phyloP scores from a whole-genome alignment of 2,888 invertebrate species.

The Cataglyphis cursor region DNA sequence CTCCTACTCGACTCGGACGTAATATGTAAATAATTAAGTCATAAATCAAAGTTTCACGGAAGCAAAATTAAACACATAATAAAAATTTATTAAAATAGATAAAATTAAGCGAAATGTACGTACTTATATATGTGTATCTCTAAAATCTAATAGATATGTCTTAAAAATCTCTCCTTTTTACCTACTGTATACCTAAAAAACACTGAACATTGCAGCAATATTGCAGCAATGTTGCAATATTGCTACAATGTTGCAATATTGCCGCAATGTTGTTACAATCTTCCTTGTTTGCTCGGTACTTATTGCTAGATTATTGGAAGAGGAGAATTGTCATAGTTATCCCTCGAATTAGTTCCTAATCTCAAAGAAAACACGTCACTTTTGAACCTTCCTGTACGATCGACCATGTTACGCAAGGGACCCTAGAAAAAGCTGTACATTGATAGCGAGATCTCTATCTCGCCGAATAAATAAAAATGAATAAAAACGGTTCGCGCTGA shows the following conservation, averaged over 20 bases:
- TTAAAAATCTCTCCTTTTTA: not conserved
- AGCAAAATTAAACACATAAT: not conserved
- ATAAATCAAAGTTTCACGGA: not conserved
- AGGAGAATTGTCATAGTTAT: not conserved
- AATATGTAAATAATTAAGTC: not conserved
- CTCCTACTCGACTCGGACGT: not conserved
- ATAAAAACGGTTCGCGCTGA: conserved; percentile 29
- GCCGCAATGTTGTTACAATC: too few species aligned
- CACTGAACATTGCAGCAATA: too few species aligned
- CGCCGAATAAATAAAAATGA: too few species aligned
- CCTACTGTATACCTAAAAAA: too few species aligned
- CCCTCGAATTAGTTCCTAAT: conserved; percentile 2
- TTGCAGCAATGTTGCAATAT: too few species aligned
- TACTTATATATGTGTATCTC: not conserved
- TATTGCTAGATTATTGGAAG: not conserved
- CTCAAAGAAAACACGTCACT: conserved; percentile 4
- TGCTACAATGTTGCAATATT: too few species aligned
- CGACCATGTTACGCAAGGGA: conserved; percentile 9
- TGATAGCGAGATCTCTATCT: conserved; percentile 18
- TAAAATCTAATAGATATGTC: not conserved
- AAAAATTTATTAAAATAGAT: not conserved
- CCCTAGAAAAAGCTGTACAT: conserved; percentile 31
- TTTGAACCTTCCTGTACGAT: not conserved
- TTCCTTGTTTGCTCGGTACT: too few species aligned
- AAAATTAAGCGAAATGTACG: not conserved